Evolutionary conservation across 2,113 vertebrate species (phyloP).

Genomic region (Bambusicola thoracicus): DNA sequence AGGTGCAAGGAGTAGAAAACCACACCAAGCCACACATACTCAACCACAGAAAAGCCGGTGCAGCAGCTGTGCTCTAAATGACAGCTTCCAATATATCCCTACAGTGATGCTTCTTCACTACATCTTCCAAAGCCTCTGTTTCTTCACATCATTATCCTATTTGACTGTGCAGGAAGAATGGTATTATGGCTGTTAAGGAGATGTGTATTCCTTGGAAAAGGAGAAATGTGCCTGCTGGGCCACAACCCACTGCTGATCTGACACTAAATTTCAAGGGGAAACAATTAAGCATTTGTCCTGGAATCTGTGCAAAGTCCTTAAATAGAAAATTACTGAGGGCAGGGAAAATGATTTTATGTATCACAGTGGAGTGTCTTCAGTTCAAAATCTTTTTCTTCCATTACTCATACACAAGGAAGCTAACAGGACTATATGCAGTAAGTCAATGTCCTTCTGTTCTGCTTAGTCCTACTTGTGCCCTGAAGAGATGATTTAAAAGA

Average conservation of each 20-base stretch:
- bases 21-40: background rate
- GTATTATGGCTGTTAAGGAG: background rate
- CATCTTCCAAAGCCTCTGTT: background rate
- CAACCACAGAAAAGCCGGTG: background rate
- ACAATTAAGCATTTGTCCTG: background rate
- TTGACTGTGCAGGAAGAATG: background rate
- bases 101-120: background rate
- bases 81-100: background rate
- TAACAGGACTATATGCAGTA: background rate
- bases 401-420: background rate
- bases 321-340: background rate
- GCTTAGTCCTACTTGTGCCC: background rate
- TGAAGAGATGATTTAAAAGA: background rate
- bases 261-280: background rate
- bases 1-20: background rate
- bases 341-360: slow-evolving; percentile 27
- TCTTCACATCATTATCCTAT: background rate
- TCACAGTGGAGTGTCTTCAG: background rate
- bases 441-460: background rate
- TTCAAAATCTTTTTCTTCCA: background rate
- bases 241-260: slow-evolving; percentile 3
- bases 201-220: slow-evolving; percentile 5
- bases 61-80: accelerated
- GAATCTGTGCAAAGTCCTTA: background rate
- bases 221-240: background rate